Conservation (phyloP, 2,113 vertebrate genomes). For the Thamnophis sirtalis region DNA sequence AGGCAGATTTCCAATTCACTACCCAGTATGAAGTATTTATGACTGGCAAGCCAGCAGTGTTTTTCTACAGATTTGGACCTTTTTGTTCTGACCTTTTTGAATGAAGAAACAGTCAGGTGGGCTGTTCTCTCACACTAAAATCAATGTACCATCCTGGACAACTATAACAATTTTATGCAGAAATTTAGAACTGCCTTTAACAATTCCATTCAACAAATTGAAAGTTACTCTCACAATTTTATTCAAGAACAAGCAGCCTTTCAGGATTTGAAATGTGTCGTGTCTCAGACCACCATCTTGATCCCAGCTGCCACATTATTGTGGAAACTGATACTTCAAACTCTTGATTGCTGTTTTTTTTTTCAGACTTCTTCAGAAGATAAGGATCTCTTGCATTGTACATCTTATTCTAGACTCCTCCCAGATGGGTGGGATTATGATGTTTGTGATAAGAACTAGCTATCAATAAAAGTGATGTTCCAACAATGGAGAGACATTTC, state of each 20-base stretch:
- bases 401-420: not conserved
- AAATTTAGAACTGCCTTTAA: not conserved
- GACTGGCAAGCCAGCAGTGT: not conserved
- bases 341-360: not conserved
- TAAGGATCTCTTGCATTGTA: not conserved
- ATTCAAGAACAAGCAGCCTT: not conserved
- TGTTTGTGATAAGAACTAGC: not conserved
- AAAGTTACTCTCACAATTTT: not conserved
- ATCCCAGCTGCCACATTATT: not conserved
- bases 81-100: not conserved
- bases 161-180: not conserved
- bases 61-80: not conserved
- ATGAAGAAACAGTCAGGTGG: not conserved
- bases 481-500: not conserved
- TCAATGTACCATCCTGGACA: not conserved
- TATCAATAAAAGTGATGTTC: not conserved
- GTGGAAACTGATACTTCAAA: not conserved
- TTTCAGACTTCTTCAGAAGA: not conserved
- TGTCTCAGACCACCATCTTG: not conserved
- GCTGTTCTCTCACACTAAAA: not conserved
- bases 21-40: not conserved
- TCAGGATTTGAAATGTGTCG: not conserved
- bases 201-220: not conserved
- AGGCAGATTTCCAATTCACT: not conserved
- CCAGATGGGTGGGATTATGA: not conserved